Percentiles rank a stretch among this genome's conserved stretches.
These are phyloP conservation scores for Melipona quadrifasciata DNA, from an alignment of 1,140 invertebrate genomes.

Conservation along the genomic window DNA sequence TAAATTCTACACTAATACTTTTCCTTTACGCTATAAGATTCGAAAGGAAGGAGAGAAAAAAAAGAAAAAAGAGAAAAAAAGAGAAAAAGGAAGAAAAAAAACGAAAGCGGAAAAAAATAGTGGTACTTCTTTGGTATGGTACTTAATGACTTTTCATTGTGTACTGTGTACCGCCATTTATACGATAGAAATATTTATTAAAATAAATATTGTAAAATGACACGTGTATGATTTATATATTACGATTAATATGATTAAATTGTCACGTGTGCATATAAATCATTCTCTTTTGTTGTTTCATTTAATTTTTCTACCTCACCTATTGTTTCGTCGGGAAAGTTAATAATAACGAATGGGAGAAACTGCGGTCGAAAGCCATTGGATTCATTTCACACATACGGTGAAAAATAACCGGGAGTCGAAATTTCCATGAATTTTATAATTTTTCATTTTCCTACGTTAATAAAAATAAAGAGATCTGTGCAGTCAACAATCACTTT, in stretches of 20 bases:
- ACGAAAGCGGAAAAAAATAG: conserved; percentile 5
- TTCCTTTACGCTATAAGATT: conserved; percentile 27
- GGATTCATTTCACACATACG: neutral
- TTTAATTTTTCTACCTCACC: conserved; percentile 15
- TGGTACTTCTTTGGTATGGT: conserved; percentile 52
- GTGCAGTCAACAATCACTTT: neutral
- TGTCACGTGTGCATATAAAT: conserved; percentile 37
- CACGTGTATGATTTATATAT: conserved; percentile 59
- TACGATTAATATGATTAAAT: conserved; percentile 49
- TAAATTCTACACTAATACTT: conserved; percentile 13
- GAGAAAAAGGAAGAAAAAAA: neutral
- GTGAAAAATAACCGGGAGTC: neutral
- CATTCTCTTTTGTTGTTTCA: conserved; percentile 3
- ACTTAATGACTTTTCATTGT: conserved; percentile 58
- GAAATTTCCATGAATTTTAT: conserved; percentile 1
- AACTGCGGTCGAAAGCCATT: neutral
- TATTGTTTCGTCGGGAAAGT: neutral
- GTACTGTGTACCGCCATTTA: conserved; percentile 52
- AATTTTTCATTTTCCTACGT: neutral
- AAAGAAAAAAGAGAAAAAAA: conserved; percentile 4
- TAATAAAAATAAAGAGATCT: neutral
- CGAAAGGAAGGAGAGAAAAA: neutral
- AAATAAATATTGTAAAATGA: conserved; percentile 61
- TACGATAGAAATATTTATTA: conserved; percentile 64
- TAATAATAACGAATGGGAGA: neutral